Evolutionary conservation across 2,113 vertebrate genomes (phyloP).

Genomic region (Catharus minimus): DNA sequence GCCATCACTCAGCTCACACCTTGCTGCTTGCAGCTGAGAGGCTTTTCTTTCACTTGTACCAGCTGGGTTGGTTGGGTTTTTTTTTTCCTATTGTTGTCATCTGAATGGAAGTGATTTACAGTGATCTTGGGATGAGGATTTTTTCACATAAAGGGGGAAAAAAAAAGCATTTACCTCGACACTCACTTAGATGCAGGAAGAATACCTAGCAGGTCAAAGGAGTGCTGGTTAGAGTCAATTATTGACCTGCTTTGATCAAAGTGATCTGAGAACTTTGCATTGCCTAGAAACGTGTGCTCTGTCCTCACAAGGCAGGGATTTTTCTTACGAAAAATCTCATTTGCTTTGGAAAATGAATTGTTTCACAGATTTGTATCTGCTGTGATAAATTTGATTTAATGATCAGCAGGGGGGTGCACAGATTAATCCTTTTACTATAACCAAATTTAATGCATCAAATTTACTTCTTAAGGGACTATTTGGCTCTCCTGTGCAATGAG

Average conservation of each 20-base stretch:
- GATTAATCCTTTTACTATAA: constrained; percentile 20
- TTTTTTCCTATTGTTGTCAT: not conserved
- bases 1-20: not conserved
- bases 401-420: not conserved
- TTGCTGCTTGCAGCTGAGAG: not conserved
- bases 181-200: not conserved
- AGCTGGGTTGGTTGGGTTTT: too few species aligned
- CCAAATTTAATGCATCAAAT: not conserved
- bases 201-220: not conserved
- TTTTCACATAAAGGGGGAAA: not conserved
- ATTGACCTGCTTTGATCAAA: constrained; percentile 9
- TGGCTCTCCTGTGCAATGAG: not conserved
- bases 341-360: not conserved
- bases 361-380: not conserved
- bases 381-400: not conserved
- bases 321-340: not conserved
- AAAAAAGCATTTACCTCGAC: not conserved
- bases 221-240: constrained; percentile 11
- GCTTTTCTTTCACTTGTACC: not conserved
- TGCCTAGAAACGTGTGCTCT: not conserved
- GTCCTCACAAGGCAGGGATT: not conserved
- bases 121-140: not conserved
- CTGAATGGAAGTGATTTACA: not conserved
- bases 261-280: not conserved
- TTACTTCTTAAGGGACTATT: not conserved